Base-by-base conservation (phyloP, 2,113 vertebrate genomes). In the Gnathonemus longibarbis region DNA sequence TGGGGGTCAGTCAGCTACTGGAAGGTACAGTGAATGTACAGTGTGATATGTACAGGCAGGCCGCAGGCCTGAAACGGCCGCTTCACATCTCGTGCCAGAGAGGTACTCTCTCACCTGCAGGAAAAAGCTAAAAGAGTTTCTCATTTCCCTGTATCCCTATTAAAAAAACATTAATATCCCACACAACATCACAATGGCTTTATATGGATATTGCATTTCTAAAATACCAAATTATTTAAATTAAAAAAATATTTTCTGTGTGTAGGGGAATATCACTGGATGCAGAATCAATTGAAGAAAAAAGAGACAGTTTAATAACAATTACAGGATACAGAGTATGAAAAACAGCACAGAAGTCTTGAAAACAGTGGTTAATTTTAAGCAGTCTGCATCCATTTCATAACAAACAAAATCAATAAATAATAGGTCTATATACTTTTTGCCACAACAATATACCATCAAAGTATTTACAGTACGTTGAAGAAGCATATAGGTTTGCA, bases 1-100 rank as follows among this genome's bases (percentile, higher is more conserved):
- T 93, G 94, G 21, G 94, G 93, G 95, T 15, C 97, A 95, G 97
- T 96, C 97, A 97, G 94, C 95, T 96, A 97, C 94, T 94, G 94
- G 94, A 96, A 95, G 95, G 62, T 95, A 96, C 94, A 94, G 96
- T 95, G 95, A n/a, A 97, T 96, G 96, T 95, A 96, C 94, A 96
- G 89, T 95, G 94, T 96, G 93, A 93, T 93, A 89, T 94, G 95
- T 95, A 97, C 92, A 97, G 97, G 97, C 96, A 92, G 96, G 95
- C 95, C 92, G 80, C 95, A 94, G 95, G 91, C 95, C 91, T 94
- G 95, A 94, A 95, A 96, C 95, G 94, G 95, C 90, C 96, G 95
- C 92, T 94, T 96, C 92, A 96, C 94, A 92, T 95, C 95, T 97
- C 94, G 96, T 93, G 94, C 95, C 94, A 96, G 92, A 96, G 96